Conservation (phyloP, 2,888 invertebrate species). For the Steinernema scapterisci region DNA sequence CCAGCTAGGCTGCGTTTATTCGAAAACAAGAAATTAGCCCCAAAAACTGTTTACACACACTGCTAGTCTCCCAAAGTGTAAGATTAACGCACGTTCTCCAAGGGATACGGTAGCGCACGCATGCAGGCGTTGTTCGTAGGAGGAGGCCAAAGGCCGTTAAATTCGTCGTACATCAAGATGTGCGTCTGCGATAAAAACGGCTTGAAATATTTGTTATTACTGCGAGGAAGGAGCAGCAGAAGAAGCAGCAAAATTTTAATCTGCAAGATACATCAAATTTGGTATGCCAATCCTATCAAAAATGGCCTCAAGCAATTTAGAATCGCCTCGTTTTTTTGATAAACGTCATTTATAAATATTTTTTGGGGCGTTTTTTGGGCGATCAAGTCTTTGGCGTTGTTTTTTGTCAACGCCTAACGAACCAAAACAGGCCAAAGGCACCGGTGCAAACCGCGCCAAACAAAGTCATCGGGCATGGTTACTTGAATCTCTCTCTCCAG, state of each 20-base stretch:
- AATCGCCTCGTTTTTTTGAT: neutral
- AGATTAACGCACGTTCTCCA: neutral
- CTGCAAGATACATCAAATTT: slow-evolving; percentile 4
- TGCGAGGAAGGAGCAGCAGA: neutral
- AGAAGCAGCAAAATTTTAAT: neutral
- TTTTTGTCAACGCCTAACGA: neutral
- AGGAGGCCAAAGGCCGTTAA: too few relatives aligned
- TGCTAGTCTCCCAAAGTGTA: neutral
- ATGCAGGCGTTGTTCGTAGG: neutral
- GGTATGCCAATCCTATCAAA: slow-evolving; percentile 10
- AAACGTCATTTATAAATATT: neutral
- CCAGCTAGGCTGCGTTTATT: too few relatives aligned
- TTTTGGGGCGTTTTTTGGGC: neutral
- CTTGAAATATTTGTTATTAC: neutral
- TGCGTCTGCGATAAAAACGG: neutral
- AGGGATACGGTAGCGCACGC: neutral
- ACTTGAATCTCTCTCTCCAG: neutral
- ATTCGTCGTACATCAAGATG: neutral
- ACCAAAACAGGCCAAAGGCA: neutral
- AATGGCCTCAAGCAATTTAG: neutral
- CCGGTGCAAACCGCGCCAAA: neutral
- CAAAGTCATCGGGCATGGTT: neutral
- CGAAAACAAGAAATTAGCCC: neutral
- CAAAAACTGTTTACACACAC: neutral
- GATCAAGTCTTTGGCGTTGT: neutral